A percentile compares a stretch with the other conserved stretches of the same genome.
These are phyloP conservation scores for Tetragnatha versicolor DNA, from an alignment of 1,140 invertebrate species.

Conservation along the genomic window DNA sequence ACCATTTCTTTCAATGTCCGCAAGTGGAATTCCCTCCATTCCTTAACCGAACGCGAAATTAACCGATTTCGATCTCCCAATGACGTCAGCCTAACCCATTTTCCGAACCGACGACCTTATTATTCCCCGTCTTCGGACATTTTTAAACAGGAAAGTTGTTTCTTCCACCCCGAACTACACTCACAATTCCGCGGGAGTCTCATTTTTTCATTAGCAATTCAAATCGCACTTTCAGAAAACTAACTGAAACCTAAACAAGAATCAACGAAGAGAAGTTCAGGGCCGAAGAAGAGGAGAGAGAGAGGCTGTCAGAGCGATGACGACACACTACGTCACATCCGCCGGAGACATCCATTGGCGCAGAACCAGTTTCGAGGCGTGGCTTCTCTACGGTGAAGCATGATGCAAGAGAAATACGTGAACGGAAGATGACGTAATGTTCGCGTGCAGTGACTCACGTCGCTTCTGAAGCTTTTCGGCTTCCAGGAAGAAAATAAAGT, in stretches of 20 bases:
- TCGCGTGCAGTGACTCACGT: not conserved
- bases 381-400: not conserved
- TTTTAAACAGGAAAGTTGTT: not conserved
- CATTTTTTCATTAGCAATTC: not conserved
- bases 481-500: too few relatives aligned
- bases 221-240: constrained; percentile 5
- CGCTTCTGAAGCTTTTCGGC: too few relatives aligned
- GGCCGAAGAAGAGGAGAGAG: too few relatives aligned
- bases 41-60: not conserved
- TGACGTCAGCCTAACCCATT: constrained; percentile 7
- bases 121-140: not conserved
- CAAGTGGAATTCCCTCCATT: constrained; percentile 12
- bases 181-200: not conserved
- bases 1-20: not conserved
- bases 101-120: constrained; percentile 14
- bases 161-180: not conserved
- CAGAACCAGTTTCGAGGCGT: not conserved
- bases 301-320: not conserved
- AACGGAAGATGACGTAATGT: not conserved
- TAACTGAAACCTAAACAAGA: not conserved
- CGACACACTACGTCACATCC: constrained; percentile 1
- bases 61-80: not conserved
- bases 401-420: too few relatives aligned
- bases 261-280: constrained; percentile 1
- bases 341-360: not conserved